Evolutionary conservation across 2,113 vertebrate species (phyloP).

Genomic region (Aptenodytes forsteri): DNA sequence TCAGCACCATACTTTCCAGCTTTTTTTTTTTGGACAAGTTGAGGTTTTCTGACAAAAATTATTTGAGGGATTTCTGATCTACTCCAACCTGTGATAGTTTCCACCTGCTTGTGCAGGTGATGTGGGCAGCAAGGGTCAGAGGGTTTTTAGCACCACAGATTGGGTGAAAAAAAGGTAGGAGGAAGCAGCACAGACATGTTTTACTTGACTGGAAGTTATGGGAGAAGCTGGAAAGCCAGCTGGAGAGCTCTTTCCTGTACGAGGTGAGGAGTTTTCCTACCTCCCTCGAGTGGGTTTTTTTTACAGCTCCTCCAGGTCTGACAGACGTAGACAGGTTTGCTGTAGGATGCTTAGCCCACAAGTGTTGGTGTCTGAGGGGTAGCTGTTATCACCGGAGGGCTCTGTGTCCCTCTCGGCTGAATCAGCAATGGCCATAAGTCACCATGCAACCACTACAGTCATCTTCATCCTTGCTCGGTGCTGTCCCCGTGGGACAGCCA

Average conservation of each 20-base stretch:
- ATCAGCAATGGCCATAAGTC: background rate
- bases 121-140: background rate
- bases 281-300: background rate
- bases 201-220: background rate
- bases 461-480: background rate
- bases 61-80: background rate
- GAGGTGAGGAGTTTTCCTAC: background rate
- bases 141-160: background rate
- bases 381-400: background rate
- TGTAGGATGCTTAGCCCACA: background rate
- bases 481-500: background rate
- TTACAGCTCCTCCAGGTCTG: background rate
- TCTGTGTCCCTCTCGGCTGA: background rate
- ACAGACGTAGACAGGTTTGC: background rate
- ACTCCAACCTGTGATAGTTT: fast-evolving
- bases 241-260: background rate
- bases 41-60: background rate
- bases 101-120: background rate
- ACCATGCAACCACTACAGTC: background rate
- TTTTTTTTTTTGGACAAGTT: background rate
- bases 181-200: background rate
- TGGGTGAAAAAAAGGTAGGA: background rate
- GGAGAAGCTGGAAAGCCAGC: background rate
- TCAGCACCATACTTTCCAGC: background rate
- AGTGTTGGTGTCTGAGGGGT: background rate